Conservation (phyloP, 2,888 invertebrate species). For the Ditula angustiorana region DNA sequence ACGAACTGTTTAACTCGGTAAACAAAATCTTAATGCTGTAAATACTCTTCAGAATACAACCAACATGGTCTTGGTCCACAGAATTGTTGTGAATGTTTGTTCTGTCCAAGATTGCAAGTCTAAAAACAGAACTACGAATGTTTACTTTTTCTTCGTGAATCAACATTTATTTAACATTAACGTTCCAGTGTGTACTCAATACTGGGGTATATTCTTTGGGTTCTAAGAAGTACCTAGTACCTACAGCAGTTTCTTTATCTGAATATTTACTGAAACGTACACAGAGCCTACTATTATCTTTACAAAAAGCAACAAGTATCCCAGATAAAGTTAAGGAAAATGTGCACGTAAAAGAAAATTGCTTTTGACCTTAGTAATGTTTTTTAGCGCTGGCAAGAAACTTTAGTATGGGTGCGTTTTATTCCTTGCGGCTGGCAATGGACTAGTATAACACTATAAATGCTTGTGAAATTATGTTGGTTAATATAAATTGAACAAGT, state of each 20-base stretch:
- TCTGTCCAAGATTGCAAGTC: too few relatives aligned
- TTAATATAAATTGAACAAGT: too few relatives aligned
- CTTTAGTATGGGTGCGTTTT: background rate
- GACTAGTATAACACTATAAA: background rate
- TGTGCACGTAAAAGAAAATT: slow-evolving; percentile 12
- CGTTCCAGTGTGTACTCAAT: background rate
- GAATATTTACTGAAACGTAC: background rate
- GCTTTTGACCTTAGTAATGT: slow-evolving; percentile 8
- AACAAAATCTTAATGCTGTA: too few relatives aligned
- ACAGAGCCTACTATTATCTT: background rate
- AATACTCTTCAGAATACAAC: too few relatives aligned
- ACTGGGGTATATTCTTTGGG: background rate
- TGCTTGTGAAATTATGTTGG: background rate
- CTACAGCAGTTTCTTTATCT: background rate
- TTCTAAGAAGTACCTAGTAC: background rate
- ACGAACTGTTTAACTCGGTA: too few relatives aligned
- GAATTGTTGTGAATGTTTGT: too few relatives aligned
- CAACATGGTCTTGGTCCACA: too few relatives aligned
- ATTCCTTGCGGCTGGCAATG: background rate
- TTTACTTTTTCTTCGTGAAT: background rate
- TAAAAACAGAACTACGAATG: too few relatives aligned
- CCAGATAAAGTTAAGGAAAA: slow-evolving; percentile 11
- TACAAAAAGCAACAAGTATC: slow-evolving; percentile 20
- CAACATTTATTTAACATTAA: background rate
- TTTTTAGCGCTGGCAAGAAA: background rate